These are phyloP conservation scores for Callocephalon fimbriatum DNA, from an alignment of 2,113 vertebrate species.

Conservation along the genomic window DNA sequence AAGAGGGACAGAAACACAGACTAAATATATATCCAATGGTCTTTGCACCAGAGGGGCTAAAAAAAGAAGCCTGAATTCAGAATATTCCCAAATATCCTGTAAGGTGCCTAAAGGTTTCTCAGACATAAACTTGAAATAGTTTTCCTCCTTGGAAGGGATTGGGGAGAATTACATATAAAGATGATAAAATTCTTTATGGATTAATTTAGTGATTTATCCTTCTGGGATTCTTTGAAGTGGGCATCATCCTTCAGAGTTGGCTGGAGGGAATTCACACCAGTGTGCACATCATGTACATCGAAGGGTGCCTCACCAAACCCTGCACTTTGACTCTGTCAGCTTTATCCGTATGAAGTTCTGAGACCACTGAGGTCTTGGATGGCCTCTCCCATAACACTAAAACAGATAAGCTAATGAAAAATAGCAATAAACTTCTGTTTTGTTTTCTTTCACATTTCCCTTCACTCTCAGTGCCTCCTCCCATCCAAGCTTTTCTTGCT, in stretches of 20 bases:
- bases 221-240: background rate
- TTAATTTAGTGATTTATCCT: background rate
- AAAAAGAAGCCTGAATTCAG: background rate
- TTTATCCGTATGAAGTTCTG: background rate
- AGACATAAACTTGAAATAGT: background rate
- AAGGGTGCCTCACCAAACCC: background rate
- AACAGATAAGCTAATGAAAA: background rate
- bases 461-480: background rate
- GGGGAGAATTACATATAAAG: background rate
- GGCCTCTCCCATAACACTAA: background rate
- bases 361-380: background rate
- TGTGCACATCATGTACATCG: accelerated
- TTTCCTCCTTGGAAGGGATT: background rate
- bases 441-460: background rate
- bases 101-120: background rate
- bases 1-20: constrained; percentile 66
- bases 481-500: background rate
- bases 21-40: constrained; percentile 68
- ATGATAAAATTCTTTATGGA: background rate
- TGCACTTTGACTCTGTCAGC: background rate
- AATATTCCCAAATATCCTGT: constrained; percentile 6
- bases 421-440: background rate
- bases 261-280: background rate
- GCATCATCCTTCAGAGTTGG: background rate
- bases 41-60: background rate